Evolutionary conservation across 2,888 invertebrate species (phyloP), one percentile per base, ranked within the genome.

Genomic region (Lasioglossum calceatum): DNA sequence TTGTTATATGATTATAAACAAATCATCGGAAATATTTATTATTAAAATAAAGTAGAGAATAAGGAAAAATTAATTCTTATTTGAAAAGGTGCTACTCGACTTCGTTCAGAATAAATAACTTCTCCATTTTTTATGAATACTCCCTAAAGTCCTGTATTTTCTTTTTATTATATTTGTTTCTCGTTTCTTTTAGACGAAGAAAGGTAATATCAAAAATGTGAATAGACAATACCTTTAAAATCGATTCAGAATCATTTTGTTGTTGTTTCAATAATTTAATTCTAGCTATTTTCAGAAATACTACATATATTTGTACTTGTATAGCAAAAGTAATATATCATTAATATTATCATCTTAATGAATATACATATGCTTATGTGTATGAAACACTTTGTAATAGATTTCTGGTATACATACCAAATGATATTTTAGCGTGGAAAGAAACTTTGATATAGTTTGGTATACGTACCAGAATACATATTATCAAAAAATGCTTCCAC

Each of bases 401-500:
- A 74, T 19, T 77, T 76, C 77, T 79, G 79, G 77, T 80, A 85
- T 77, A 77, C 19, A 77, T 79, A 79, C 67, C 72, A 84, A 77
- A 79, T 32, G 50, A 78, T 71, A 79, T 71, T 85, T 39, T 61
- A 64, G n/a, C 16, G 50, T 75, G 32, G 71, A 10, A 58, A 27
- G n/a, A 79, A 72, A 50, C 36, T 64, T 72, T 72, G 71, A 67
- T 72, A 72, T 54, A 78, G 27, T 70, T 74, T 83, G 74, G 32
- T 82, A 64, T 42, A 64, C 58, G 54, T 82, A 84, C 78, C 77
- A 82, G 61, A 82, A 75, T 84, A 32, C 32, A 32, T 32, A 78
- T 78, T 83, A 75, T 54, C 67, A 78, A 75, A 83, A 84, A 85
- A 84, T 85, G 84, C 75, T 85, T 84, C 54, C 54, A 79, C 32